Evolutionary conservation across 2,797 vertebrate species (phyloP), one percentile per base, ranked within the genome.

Genomic region (Phrynocephalus guinanensis): DNA sequence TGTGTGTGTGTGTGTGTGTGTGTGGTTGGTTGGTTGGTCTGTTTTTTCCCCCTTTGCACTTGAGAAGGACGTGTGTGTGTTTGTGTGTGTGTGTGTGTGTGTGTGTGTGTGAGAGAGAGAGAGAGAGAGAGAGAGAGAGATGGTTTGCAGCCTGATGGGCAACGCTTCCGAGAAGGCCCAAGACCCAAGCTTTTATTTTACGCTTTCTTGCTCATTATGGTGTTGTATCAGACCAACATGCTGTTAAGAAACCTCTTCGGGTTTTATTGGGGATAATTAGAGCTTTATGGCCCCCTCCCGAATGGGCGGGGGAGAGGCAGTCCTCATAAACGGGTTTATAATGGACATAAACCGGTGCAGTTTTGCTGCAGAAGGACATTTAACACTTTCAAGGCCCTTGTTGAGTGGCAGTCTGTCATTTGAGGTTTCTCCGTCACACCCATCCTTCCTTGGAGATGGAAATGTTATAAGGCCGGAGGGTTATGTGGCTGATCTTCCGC

Each of bases 281-380:
- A 92, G 92, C 93, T 97, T 97, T 97, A 97, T 89, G 94, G 93
- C 96, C 90, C 92, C 94, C 94, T 96, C 93, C 38, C 72, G 91
- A 96, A 95, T 93, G 95, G 97, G 96, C 60, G 24, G 75, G 26
- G 71, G 95, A 95, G 95, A 93, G 94, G 95, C 87, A 88, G 94
- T 96, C 95, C 95, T 96, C 96, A 96, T 97, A 97, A 97, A 97
- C 92, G 92, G 95, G 95, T 97, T 97, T 97, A 97, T 96, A 96
- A 97, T 96, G 96, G 96, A 95, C 95, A 95, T 97, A 97, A 97
- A 97, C 88, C 86, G 93, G 38, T 94, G 93, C 96, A 94, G 92
- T 92, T 93, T 92, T 93, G 52, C 92, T 95, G 94, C 96, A 90
- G 89, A 84, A 95, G 86, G 91, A 93, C 91, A 92, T 96, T 76